Percentiles rank a stretch among this genome's conserved stretches.
phyloP scores from a whole-genome alignment of 1,140 invertebrate species.

The Drosophila neocordata region DNA sequence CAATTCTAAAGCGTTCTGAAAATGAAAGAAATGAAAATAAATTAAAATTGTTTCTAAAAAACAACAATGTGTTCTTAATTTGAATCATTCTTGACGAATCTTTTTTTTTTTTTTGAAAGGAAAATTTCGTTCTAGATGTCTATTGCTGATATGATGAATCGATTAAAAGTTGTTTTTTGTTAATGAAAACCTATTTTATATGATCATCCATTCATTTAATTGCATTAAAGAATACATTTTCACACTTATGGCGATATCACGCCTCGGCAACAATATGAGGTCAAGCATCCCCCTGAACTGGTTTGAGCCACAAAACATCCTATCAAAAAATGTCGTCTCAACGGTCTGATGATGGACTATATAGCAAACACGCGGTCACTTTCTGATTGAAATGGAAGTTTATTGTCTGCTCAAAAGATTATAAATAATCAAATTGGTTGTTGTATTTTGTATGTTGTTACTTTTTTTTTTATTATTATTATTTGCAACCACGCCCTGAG shows the following conservation, averaged over 20 bases:
- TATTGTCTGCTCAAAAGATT: slow-evolving; percentile 42
- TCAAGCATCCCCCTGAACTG: slow-evolving; percentile 7
- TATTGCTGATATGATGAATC: too few relatives aligned
- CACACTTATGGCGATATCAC: slow-evolving; percentile 47
- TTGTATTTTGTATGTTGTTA: slow-evolving; percentile 34
- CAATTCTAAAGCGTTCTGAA: slow-evolving; percentile 95
- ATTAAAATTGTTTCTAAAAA: neutral
- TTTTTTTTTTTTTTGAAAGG: neutral
- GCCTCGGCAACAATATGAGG: slow-evolving; percentile 12
- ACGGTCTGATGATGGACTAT: slow-evolving; percentile 7
- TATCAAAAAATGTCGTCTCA: slow-evolving; percentile 13
- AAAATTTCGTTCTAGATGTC: neutral
- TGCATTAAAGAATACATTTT: slow-evolving; percentile 41
- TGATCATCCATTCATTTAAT: neutral
- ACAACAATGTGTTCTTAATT: neutral
- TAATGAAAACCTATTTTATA: neutral
- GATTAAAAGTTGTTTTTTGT: too few relatives aligned
- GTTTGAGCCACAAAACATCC: slow-evolving; percentile 11
- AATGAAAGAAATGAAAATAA: slow-evolving; percentile 42
- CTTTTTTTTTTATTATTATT: neutral
- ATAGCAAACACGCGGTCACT: slow-evolving; percentile 9
- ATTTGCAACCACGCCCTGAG: slow-evolving; percentile 31
- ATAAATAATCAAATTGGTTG: slow-evolving; percentile 64
- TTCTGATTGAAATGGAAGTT: slow-evolving; percentile 20
- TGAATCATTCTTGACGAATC: neutral